Base-by-base conservation (phyloP, 2,113 vertebrate species). In the Dipodomys spectabilis region DNA sequence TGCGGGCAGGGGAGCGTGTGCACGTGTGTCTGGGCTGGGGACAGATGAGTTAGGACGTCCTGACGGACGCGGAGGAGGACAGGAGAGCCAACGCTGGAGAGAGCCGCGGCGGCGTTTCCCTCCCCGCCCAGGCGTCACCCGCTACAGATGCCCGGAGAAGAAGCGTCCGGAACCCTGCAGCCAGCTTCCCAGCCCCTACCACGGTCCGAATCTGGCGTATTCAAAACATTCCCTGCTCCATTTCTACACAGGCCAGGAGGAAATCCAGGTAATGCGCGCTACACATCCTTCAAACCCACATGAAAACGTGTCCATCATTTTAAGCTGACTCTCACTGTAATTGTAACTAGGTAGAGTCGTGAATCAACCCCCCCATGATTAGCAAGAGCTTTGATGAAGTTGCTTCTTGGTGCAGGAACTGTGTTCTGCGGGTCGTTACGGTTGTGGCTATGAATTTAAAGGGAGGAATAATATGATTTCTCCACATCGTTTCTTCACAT, bases 391-490 rank as follows among this genome's bases (percentile, higher is more conserved):
- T 96, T 92, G 88, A 88, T 88, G 35, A 95, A 79, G 93, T 53
- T 86, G 49, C 62, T 88, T 22, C 82, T 81, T 77, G 23, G n/a
- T 90, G 7, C 4, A 88, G 86, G 18, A 94, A n/a, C 44, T 32
- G 45, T 22, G 95, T 82, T 94, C 23, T 86, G 15, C 79, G 69
- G 44, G 65, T 92, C 74, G 90, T 93, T 95, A 95, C 15, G 90
- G 71, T 79, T 90, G 62, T 35, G 82, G 77, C 74, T 71, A 95
- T 75, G n/a, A 92, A 88, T 97, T 97, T 94, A 94, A 97, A 97
- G 74, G 60, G 49, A 2, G 93, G 96, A 64, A 44, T 60, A 65
- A 28, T 85, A 87, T 73, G 88, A 71, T 28, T 62, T 75, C 19
- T 18, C 53, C 12, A 57, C 53, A 19, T 65, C 23, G 27, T 92